These are phyloP conservation scores for Girardinichthys multiradiatus DNA, from an alignment of 2,113 vertebrate genomes.

Conservation along the genomic window DNA sequence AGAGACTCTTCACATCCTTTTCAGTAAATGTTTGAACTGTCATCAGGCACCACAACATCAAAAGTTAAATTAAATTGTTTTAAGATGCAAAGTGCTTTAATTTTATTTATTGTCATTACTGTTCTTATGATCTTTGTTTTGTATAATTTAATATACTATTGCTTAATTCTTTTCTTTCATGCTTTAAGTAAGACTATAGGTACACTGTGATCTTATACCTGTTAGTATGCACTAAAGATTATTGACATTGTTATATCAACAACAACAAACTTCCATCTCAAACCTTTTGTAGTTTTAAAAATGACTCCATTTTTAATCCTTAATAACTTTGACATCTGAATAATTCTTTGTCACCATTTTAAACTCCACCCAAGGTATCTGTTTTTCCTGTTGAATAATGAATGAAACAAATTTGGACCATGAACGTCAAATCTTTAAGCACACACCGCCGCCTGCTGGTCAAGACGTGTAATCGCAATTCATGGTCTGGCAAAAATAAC, in stretches of 20 bases:
- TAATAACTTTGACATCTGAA: neutral
- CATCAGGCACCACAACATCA: neutral
- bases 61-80: no score
- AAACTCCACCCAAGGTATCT: neutral
- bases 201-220: no score
- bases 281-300: neutral
- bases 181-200: no score
- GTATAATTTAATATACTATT: no score
- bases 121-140: no score
- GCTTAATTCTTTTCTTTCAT: no score
- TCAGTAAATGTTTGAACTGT: neutral
- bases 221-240: no score
- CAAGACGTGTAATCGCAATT: neutral
- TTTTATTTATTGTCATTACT: no score
- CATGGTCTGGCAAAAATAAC: rapidly evolving
- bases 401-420: neutral
- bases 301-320: neutral
- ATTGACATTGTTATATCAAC: no score
- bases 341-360: neutral
- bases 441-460: conserved; percentile 37
- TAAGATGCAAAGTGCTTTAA: no score
- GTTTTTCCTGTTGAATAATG: neutral
- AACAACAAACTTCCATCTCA: no score
- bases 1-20: neutral
- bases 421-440: neutral